Evolutionary conservation across 2,888 invertebrate species (phyloP).

Genomic region (Tetranychus piercei): DNA sequence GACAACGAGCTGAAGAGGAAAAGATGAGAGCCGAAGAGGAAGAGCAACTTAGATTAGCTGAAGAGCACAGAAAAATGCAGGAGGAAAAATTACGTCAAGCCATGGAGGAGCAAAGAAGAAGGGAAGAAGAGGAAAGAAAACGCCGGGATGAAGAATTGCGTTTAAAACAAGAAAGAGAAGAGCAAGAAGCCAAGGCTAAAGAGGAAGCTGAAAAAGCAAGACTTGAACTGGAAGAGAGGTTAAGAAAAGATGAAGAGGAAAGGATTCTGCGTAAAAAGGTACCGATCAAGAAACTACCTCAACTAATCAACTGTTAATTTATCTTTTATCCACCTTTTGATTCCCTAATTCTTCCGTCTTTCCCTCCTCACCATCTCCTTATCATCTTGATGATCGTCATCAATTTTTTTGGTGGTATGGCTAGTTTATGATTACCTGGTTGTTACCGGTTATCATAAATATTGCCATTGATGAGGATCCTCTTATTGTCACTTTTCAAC

Average conservation of each 20-base stretch:
- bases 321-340: background rate
- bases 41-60: slow-evolving; percentile 44
- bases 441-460: slow-evolving; percentile 1
- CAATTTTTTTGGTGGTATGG: background rate
- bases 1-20: slow-evolving; percentile 44
- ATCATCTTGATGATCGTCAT: background rate
- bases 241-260: slow-evolving; percentile 70
- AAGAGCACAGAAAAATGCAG: slow-evolving; percentile 62
- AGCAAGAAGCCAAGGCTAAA: slow-evolving; percentile 46
- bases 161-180: slow-evolving; percentile 24
- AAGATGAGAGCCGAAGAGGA: slow-evolving; percentile 67
- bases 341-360: background rate
- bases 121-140: slow-evolving; percentile 26
- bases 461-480: background rate
- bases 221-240: slow-evolving; percentile 40
- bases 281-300: background rate
- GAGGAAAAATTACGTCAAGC: slow-evolving; percentile 68
- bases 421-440: background rate
- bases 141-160: slow-evolving; percentile 24
- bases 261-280: slow-evolving; percentile 61
- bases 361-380: background rate
- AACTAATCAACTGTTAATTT: background rate
- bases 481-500: no score
- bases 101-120: slow-evolving; percentile 38
- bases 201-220: slow-evolving; percentile 53